A percentile compares a stretch with the other conserved stretches of the same genome.
Evolutionary conservation across 2,888 invertebrate species (phyloP).

Genomic region (Drosophila lutescens): DNA sequence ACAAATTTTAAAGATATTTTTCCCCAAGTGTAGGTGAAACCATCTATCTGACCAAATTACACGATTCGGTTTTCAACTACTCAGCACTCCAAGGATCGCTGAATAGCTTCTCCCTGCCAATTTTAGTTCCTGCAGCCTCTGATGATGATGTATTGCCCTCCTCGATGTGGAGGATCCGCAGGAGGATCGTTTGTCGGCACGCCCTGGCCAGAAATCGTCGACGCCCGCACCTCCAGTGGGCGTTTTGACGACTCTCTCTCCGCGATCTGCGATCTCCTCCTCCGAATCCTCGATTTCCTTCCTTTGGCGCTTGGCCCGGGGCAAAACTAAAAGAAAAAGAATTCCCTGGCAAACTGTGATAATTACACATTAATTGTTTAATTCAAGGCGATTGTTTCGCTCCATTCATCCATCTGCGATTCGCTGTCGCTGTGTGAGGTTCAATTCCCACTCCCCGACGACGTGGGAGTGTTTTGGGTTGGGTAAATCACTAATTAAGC

Average conservation of each 20-base stretch:
- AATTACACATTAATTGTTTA: conserved; percentile 83
- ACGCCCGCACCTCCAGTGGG: conserved; percentile 62
- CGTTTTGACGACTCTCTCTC: conserved; percentile 69
- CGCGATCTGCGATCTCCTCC: conserved; percentile 7
- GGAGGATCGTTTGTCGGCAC: conserved; percentile 50
- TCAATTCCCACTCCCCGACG: conserved; percentile 26
- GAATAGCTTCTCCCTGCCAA: conserved; percentile 14
- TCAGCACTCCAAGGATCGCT: conserved; percentile 44
- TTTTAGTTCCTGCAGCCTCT: conserved; percentile 12
- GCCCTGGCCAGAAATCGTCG: conserved; percentile 34
- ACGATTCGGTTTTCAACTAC: conserved; percentile 45
- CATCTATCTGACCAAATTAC: conserved; percentile 37
- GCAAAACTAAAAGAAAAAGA: conserved; percentile 11
- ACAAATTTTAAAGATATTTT: background rate
- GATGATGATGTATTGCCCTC: conserved; percentile 49
- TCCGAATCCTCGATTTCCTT: background rate
- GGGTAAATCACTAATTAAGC: conserved; percentile 70
- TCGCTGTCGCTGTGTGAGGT: conserved; percentile 44
- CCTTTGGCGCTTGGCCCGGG: conserved; percentile 43
- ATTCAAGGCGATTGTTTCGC: conserved; percentile 61
- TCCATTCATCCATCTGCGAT: conserved; percentile 42
- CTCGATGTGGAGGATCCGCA: conserved; percentile 6
- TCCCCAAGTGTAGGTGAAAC: conserved; percentile 1
- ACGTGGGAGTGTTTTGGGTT: conserved; percentile 46
- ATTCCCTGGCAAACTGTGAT: conserved; percentile 74